phyloP scores from a whole-genome alignment of 2,113 vertebrate species.

The Trichomycterus rosablanca region DNA sequence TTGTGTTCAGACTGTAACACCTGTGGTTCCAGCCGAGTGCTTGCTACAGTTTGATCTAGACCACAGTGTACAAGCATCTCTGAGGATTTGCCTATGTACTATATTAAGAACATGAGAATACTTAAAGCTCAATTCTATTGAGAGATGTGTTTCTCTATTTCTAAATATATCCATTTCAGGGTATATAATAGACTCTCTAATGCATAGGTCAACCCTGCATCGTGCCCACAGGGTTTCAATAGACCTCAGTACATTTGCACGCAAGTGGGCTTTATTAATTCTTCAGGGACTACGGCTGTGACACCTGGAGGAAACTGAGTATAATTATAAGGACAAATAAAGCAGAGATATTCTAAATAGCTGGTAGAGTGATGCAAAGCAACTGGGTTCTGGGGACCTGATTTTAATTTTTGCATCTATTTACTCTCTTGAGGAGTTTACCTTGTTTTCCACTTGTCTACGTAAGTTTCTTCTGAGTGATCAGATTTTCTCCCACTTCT shows the following conservation, averaged over 20 bases:
- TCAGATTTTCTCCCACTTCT: too few relatives aligned
- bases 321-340: constrained; percentile 30
- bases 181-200: constrained; percentile 29
- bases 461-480: too few relatives aligned
- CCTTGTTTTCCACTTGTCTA: too few relatives aligned
- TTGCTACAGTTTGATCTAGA: constrained; percentile 32
- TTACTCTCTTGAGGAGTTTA: too few relatives aligned
- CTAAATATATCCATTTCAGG: constrained; percentile 17
- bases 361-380: not conserved
- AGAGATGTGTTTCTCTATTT: constrained; percentile 43
- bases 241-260: constrained; percentile 27
- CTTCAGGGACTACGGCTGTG: not conserved
- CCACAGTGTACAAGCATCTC: constrained; percentile 36
- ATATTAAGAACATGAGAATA: constrained; percentile 56
- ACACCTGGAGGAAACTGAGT: constrained; percentile 31
- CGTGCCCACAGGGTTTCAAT: constrained; percentile 36
- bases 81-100: constrained; percentile 61
- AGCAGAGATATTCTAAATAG: not conserved
- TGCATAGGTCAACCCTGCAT: constrained; percentile 23
- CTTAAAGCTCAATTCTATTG: constrained; percentile 35
- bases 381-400: too few relatives aligned
- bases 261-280: not conserved
- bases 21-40: constrained; percentile 63
- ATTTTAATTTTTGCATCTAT: too few relatives aligned
- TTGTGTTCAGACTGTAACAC: too few relatives aligned